Percentiles rank a stretch among this genome's conserved stretches.
Conservation (phyloP, 30 jellyfish, hydroid and myxozoan species). For the Catostylus mosaicus region DNA sequence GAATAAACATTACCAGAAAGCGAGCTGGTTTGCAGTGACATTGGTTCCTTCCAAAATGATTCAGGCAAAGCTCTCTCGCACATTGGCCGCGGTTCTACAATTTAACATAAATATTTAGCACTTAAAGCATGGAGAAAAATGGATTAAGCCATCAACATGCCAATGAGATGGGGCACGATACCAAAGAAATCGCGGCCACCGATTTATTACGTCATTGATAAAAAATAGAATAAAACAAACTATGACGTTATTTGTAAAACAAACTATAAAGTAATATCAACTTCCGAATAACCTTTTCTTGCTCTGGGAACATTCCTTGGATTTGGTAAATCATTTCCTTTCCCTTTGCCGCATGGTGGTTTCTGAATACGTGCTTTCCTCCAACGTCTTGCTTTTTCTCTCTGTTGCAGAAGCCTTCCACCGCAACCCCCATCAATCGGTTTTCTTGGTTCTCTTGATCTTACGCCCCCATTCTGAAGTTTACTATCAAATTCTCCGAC, state of each 20-base stretch:
- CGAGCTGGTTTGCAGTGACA: constrained; percentile 73
- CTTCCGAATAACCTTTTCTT: not conserved
- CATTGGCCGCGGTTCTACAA: constrained; percentile 88
- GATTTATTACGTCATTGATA: too few relatives aligned
- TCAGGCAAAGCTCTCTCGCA: constrained; percentile 80
- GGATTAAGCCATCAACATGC: too few relatives aligned
- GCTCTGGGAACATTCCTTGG: not conserved
- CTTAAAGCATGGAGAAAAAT: not conserved
- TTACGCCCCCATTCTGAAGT: not conserved
- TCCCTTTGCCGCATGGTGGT: not conserved
- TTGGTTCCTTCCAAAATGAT: constrained; percentile 90
- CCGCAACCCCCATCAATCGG: not conserved
- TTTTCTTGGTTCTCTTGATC: not conserved
- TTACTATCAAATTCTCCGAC: not conserved
- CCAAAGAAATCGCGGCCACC: too few relatives aligned
- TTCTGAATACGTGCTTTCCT: not conserved
- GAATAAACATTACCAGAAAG: constrained; percentile 75
- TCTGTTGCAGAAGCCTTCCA: not conserved
- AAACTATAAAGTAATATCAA: not conserved
- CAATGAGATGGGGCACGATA: too few relatives aligned
- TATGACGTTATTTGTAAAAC: not conserved
- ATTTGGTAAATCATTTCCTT: not conserved
- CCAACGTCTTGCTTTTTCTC: constrained; percentile 6
- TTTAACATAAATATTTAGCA: not conserved
- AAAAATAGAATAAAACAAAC: too few relatives aligned